Base-by-base conservation (phyloP, 2,888 invertebrate species). In the Stenolophus ochropezus region DNA sequence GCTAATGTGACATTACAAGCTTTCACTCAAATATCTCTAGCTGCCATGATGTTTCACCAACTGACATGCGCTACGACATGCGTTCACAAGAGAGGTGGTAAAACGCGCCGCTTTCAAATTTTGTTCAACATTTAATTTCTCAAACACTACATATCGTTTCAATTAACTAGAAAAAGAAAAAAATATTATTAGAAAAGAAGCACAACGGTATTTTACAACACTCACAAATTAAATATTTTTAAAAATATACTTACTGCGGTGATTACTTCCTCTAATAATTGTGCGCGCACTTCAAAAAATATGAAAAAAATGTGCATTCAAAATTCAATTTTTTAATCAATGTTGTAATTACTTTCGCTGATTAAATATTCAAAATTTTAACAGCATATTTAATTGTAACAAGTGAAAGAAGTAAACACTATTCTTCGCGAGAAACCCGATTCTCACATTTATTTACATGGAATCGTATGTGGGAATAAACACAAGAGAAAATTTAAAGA, bases 1-100 rank as follows among this genome's bases (percentile, higher is more conserved):
- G 85, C 84, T 85, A 84, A 83, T 83, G 83, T 84, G 84, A 82
- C 81, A 83, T 84, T 84, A 85, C 84, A 85, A 85, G 87, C 87
- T 88, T 88, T 87, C 87, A 87, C 87, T 86, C 85, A 74, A 84
- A 85, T 81, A 81, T 83, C 82, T 83, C 83, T 82, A 83, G 83
- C 84, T 83, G 83, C 84, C 84, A 83, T 84, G 83, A 82, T 83
- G 83, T 42, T 42, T 77, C 61, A 33, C 53, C 49, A 21, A 73
- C 80, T 80, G 80, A 8, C n/a, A 21, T 3, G 58, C 21, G 69
- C 5, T 14, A 42, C 80, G 58, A 42, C 73, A n/a, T 58, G 73
- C 73, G 58, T 80, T 58, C 18, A 6, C n/a, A 21, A 47, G 14
- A 20, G 73, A 49, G 73, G 47, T 20, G 21, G 73, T 11, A 23